phyloP scores from a whole-genome alignment of 2,888 invertebrate genomes.

The Meandrusa payeni region DNA sequence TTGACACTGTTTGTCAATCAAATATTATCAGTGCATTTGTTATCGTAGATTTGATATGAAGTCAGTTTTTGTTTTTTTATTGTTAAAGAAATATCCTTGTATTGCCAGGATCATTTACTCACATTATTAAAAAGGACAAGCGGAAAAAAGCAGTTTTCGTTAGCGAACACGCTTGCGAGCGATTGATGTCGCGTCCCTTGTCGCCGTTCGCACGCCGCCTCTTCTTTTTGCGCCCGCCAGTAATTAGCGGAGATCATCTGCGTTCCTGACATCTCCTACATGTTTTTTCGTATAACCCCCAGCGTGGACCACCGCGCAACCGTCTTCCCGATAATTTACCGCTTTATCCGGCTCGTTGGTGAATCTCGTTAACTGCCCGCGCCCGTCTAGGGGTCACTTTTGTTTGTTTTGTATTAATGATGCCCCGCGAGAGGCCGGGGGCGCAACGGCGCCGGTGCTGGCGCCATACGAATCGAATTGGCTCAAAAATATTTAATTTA shows the following conservation, averaged over 20 bases:
- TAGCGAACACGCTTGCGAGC: slow-evolving; percentile 58
- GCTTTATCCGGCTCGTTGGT: slow-evolving; percentile 75
- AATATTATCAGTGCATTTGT: too few relatives aligned
- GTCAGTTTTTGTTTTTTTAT: too few relatives aligned
- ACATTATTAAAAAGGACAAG: slow-evolving; percentile 45
- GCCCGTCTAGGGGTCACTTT: slow-evolving; percentile 75
- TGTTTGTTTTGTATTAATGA: slow-evolving; percentile 80
- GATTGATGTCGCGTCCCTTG: slow-evolving; percentile 56
- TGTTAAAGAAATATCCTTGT: too few relatives aligned
- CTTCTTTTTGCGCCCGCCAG: slow-evolving; percentile 54
- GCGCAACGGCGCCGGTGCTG: slow-evolving; percentile 72
- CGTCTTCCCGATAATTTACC: slow-evolving; percentile 77
- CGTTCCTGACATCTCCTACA: slow-evolving; percentile 75
- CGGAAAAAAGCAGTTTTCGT: slow-evolving; percentile 51
- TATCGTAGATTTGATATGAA: too few relatives aligned
- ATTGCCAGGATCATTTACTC: slow-evolving; percentile 1
- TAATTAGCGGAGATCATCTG: slow-evolving; percentile 70
- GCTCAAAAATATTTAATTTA: slow-evolving; percentile 73
- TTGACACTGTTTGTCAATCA: too few relatives aligned
- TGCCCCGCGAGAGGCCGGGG: slow-evolving; percentile 69
- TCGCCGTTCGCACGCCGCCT: slow-evolving; percentile 33
- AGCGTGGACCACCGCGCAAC: slow-evolving; percentile 65
- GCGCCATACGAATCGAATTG: slow-evolving; percentile 69
- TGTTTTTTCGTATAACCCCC: slow-evolving; percentile 62
- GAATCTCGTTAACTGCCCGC: slow-evolving; percentile 75